phyloP scores from a whole-genome alignment of 1,140 invertebrate genomes.

The Cherax destructor region DNA sequence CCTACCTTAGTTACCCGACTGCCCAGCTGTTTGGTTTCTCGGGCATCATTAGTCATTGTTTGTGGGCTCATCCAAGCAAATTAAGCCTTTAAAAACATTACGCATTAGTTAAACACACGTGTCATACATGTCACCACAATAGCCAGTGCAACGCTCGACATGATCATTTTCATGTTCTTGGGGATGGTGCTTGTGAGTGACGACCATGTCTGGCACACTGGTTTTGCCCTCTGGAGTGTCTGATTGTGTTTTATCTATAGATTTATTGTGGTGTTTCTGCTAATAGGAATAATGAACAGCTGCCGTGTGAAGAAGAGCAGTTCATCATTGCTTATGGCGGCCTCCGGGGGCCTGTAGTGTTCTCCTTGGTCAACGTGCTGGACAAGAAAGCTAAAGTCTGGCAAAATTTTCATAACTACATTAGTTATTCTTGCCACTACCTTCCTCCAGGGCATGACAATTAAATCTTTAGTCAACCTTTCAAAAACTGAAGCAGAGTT shows the following conservation, averaged over 20 bases:
- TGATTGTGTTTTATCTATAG: constrained; percentile 79
- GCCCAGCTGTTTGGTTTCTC: constrained; percentile 81
- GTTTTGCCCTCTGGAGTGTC: constrained; percentile 79
- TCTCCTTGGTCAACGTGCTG: constrained; percentile 80
- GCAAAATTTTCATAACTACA: constrained; percentile 80
- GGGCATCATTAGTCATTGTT: constrained; percentile 80
- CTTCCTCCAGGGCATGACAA: constrained; percentile 80
- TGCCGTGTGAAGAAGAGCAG: constrained; percentile 78
- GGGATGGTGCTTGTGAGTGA: constrained; percentile 80
- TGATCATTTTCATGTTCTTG: constrained; percentile 82
- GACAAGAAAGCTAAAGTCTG: constrained; percentile 76
- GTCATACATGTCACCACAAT: constrained; percentile 82
- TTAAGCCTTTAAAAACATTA: constrained; percentile 81
- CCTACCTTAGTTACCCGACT: constrained; percentile 80
- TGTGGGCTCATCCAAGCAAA: constrained; percentile 81
- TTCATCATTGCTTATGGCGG: constrained; percentile 83
- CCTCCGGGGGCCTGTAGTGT: constrained; percentile 82
- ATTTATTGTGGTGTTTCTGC: constrained; percentile 78
- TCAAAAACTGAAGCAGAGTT: constrained; percentile 77
- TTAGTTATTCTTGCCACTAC: constrained; percentile 82
- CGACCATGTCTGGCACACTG: constrained; percentile 78
- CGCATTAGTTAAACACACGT: constrained; percentile 80
- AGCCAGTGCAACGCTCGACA: constrained; percentile 79
- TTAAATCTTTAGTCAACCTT: constrained; percentile 82
- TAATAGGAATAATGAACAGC: constrained; percentile 78